Evolutionary conservation across 2,113 vertebrate genomes (phyloP).

Genomic region (Hyaena hyaena): DNA sequence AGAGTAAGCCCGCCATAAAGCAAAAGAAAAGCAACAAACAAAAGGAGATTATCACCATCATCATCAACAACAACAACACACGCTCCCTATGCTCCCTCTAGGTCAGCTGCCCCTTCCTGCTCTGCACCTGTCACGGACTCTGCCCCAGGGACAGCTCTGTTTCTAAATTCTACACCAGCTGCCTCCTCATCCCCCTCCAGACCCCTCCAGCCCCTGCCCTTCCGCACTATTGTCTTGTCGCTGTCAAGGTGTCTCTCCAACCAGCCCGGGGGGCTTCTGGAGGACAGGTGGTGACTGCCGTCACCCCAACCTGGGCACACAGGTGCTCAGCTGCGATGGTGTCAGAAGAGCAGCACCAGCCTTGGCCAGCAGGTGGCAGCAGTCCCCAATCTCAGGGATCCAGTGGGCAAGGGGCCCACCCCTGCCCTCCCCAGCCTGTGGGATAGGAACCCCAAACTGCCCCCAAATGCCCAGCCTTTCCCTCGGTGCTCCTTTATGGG

Average conservation of each 20-base stretch:
- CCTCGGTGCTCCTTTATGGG: not conserved
- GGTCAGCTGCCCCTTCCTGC: not conserved
- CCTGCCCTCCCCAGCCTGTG: accelerated
- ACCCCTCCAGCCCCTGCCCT: not conserved
- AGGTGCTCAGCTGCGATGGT: accelerated
- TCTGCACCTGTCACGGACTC: not conserved
- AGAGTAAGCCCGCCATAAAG: not conserved
- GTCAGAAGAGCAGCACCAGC: not conserved
- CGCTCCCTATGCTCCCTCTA: not conserved
- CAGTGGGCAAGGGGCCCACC: not conserved
- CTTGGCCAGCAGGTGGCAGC: conserved; percentile 67
- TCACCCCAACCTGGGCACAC: not conserved
- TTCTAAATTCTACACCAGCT: not conserved
- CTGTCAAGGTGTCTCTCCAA: not conserved
- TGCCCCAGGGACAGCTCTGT: not conserved
- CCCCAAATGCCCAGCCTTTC: not conserved
- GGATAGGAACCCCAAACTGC: not conserved
- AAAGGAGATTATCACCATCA: not conserved
- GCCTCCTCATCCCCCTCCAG: not conserved
- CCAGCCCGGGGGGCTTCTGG: not conserved
- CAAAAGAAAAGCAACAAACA: not conserved
- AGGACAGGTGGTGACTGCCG: not conserved
- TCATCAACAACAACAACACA: no score
- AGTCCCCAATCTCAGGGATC: not conserved
- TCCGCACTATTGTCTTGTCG: not conserved